Conservation (phyloP, 2,888 invertebrate genomes). For the Netelia virgata region DNA sequence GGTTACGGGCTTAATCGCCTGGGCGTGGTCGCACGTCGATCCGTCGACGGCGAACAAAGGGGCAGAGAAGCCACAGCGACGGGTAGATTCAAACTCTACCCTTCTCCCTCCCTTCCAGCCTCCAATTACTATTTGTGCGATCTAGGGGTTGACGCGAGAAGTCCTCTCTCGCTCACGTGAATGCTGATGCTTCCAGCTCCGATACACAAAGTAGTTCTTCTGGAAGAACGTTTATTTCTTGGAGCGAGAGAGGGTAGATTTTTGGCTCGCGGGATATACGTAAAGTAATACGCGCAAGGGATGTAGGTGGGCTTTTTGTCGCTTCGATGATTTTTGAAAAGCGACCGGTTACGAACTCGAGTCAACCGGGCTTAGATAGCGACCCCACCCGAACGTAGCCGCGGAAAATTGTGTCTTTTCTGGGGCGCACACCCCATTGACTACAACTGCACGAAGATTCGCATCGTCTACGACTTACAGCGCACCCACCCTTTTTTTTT, state of each 20-base stretch:
- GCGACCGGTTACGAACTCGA: conserved; percentile 34
- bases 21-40: conserved; percentile 75
- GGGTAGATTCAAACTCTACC: conserved; percentile 11
- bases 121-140: conserved; percentile 55
- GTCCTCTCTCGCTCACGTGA: conserved; percentile 27
- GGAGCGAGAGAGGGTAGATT: not conserved
- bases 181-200: conserved; percentile 21
- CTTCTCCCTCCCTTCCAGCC: not conserved
- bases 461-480: conserved; percentile 5
- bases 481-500: not conserved
- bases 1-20: conserved; percentile 78
- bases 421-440: conserved; percentile 35
- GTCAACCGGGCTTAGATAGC: conserved; percentile 44
- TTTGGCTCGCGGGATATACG: conserved; percentile 1
- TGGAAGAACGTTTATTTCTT: conserved; percentile 17
- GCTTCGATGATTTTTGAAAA: conserved; percentile 38
- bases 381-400: not conserved
- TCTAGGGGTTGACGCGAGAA: conserved; percentile 37
- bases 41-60: conserved; percentile 71
- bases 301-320: conserved; percentile 30
- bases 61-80: conserved; percentile 60
- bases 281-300: conserved; percentile 27
- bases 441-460: conserved; percentile 26
- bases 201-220: conserved; percentile 18
- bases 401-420: conserved; percentile 8